These are phyloP conservation scores for Polia nebulosa DNA, from an alignment of 2,888 invertebrate species.

Conservation along the genomic window DNA sequence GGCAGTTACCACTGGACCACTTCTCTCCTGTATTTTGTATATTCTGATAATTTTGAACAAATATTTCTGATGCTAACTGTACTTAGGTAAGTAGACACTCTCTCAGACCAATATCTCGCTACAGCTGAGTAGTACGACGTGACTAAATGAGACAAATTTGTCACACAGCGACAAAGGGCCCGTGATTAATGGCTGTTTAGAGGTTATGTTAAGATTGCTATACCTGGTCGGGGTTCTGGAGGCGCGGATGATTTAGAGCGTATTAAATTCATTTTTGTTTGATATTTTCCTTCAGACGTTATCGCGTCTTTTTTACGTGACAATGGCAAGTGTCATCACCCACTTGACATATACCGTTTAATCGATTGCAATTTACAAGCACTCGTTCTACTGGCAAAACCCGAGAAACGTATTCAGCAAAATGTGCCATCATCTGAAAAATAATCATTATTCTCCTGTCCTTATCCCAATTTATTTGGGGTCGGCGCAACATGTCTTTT, in stretches of 20 bases:
- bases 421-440: no score
- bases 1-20: no score
- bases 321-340: neutral
- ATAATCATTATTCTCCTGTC: no score
- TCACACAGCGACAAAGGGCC: constrained; percentile 43
- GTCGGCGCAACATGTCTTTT: no score
- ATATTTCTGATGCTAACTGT: neutral
- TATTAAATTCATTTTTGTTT: neutral
- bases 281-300: constrained; percentile 4
- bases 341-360: no score
- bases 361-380: no score
- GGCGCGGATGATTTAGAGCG: neutral
- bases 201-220: constrained; percentile 45
- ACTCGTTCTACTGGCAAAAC: no score
- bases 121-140: constrained; percentile 31
- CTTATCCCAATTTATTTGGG: no score
- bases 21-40: no score
- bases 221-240: constrained; percentile 33
- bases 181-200: constrained; percentile 57
- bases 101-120: constrained; percentile 22
- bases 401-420: no score
- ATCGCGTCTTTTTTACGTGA: neutral
- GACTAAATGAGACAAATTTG: constrained; percentile 56
- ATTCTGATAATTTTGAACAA: neutral
- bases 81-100: constrained; percentile 7